Percentiles rank a stretch among this genome's conserved stretches.
These are phyloP conservation scores for Diplogasteroides magnus DNA, from an alignment of 1,140 invertebrate genomes.

Conservation along the genomic window DNA sequence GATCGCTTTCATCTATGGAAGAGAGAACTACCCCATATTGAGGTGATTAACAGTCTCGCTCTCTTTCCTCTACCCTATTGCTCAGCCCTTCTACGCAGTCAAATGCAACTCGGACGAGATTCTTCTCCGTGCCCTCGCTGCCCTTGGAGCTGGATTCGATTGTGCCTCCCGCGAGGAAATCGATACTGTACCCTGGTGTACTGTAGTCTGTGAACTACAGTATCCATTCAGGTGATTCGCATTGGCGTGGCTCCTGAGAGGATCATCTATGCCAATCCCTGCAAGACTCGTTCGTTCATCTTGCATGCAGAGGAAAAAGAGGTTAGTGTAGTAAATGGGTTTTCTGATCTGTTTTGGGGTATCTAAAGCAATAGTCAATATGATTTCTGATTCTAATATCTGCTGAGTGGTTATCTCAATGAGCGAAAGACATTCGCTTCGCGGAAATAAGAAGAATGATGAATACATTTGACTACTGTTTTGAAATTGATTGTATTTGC, in stretches of 20 bases:
- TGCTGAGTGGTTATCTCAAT: no score
- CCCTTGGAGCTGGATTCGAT: slow-evolving; percentile 83
- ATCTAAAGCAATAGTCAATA: no score
- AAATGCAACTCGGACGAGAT: slow-evolving; percentile 86
- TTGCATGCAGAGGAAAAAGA: slow-evolving; percentile 70
- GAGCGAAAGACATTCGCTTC: no score
- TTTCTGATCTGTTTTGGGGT: no score
- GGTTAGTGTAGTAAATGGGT: not conserved
- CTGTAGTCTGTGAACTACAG: not conserved
- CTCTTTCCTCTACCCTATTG: not conserved
- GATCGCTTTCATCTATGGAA: slow-evolving; percentile 25
- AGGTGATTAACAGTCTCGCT: not conserved
- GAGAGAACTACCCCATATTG: slow-evolving; percentile 16
- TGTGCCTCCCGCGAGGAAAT: slow-evolving; percentile 80
- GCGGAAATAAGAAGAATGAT: no score
- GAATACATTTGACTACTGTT: not conserved
- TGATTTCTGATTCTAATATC: no score
- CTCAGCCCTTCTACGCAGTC: slow-evolving; percentile 84
- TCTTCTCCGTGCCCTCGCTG: slow-evolving; percentile 75
- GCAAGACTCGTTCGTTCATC: slow-evolving; percentile 85
- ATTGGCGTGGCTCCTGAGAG: slow-evolving; percentile 56
- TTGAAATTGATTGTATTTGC: not conserved
- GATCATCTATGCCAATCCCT: slow-evolving; percentile 96
- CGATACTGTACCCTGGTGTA: slow-evolving; percentile 30
- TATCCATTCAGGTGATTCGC: not conserved